Evolutionary conservation across 2,888 invertebrate species (phyloP), one percentile per base, ranked within the genome.

Genomic region (Hedya salicella): DNA sequence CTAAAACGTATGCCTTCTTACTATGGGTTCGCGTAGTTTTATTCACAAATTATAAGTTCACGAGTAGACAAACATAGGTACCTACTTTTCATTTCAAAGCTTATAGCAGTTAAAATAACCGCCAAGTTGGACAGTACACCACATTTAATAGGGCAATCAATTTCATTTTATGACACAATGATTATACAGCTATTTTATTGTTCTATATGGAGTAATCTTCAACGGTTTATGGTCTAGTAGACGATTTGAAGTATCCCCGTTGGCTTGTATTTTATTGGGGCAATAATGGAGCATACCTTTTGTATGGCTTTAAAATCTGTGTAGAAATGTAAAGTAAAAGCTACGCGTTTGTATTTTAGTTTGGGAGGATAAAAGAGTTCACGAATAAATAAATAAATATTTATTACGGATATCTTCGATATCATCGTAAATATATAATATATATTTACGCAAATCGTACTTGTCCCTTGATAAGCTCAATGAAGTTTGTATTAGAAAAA

Each of bases 131-230:
- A 36, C 36, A 6, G 25, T 6, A 25, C 25, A 32, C 44, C 48
- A 40, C 30, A 13, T 66, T 66, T 66, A 54, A 66, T 54, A 36
- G 54, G 19, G 42, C 66, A 61, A 66, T 66, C 60, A 66, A 61
- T 66, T 66, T 61, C 42, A 61, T 66, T 66, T 66, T 66, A 66
- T 61, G 42, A 53, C 49, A 49, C 66, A 66, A 66, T 66, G 66
- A 66, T 66, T 66, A 66, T 66, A 61, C 57, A 60, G 53, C 48
- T 49, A 42, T 66, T 66, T 66, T 66, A 66, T 66, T 66, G 66
- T 66, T 66, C 66, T 49, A 66, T 66, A 52, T 48, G 42, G 48
- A 66, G 66, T 42, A 66, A 61, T 66, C 61, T 61, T 48, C 53
- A 56, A 16, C 32, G 32, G 54, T 65, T 66, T 66, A 66, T 49